Evolutionary conservation across 2,797 vertebrate species (phyloP).

Genomic region (Betta splendens): DNA sequence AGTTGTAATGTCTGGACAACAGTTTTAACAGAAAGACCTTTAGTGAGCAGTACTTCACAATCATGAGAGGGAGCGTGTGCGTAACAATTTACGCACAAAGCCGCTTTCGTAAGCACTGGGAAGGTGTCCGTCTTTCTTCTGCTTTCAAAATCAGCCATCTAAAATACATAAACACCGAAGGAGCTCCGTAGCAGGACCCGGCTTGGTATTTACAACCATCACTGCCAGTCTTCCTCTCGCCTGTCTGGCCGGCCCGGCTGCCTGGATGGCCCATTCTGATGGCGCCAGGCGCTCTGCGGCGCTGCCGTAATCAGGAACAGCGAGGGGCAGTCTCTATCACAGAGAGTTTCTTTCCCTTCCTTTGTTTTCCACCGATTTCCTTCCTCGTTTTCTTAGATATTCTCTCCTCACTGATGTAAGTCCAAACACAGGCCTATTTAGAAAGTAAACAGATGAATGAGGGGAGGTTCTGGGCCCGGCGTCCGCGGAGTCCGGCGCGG

Average conservation of each 20-base stretch:
- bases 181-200: slow-evolving; percentile 64
- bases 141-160: slow-evolving; percentile 77
- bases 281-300: slow-evolving; percentile 82
- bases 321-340: slow-evolving; percentile 82
- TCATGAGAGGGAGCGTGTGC: slow-evolving; percentile 43
- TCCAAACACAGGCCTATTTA: slow-evolving; percentile 87
- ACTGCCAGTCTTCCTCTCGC: slow-evolving; percentile 75
- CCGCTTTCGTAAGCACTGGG: slow-evolving; percentile 54
- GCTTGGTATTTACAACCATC: slow-evolving; percentile 77
- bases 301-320: slow-evolving; percentile 83
- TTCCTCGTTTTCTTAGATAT: slow-evolving; percentile 89
- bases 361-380: slow-evolving; percentile 88
- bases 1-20: neutral
- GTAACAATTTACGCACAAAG: slow-evolving; percentile 61
- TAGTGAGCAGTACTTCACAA: slow-evolving; percentile 8
- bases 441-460: slow-evolving; percentile 86
- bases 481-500: slow-evolving; percentile 69
- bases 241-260: slow-evolving; percentile 78
- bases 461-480: slow-evolving; percentile 75
- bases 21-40: neutral
- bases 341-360: slow-evolving; percentile 86
- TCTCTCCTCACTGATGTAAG: slow-evolving; percentile 86
- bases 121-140: slow-evolving; percentile 67
- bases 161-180: slow-evolving; percentile 79
- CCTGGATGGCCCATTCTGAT: slow-evolving; percentile 80